Base-by-base conservation (phyloP, 2,113 vertebrate genomes). In the Alaudala cheleensis region DNA sequence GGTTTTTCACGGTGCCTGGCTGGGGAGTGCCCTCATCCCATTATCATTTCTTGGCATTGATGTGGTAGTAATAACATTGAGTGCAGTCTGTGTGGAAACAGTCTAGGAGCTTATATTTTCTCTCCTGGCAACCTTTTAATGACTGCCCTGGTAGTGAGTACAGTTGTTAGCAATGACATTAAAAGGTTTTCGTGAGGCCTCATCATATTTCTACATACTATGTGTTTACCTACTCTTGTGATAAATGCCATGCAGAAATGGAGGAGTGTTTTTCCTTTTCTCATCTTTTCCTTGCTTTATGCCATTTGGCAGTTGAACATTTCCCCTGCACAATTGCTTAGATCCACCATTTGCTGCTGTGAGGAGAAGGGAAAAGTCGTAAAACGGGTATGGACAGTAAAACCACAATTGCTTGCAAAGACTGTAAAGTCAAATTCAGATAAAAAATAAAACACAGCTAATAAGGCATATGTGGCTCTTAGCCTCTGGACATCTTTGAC, bases 61-160 rank as follows among this genome's bases (percentile, higher is more conserved):
- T 79, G 56, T 91, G 49, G 82, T 50, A 64, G 65, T 40, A 92
- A 87, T 78, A 93, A 86, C 64, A 57, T 4, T 10, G 51, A 58
- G 93, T 76, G 81, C 85, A 92, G 81, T 77, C 93, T 91, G 78
- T 66, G 88, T 19, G 45, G 93, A 96, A 96, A 86, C 72, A 45
- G 44, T 47, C 82, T 86, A 42, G 74, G 86, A 95, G 51, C 67
- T 86, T 86, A 26, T 34, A 50, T 67, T 83, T 73, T 77, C 34
- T 72, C 34, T 95, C 92, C 74, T 81, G 93, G 92, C 77, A 95
- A 95, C 91, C 73, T 89, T 66, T 96, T 96, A 96, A 94, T 95
- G 82, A 81, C 85, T 81, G 45, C 29, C 10, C 73, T 87, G 66
- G 64, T 73, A 67, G 67, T 66, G 17, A 74, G 37, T 53, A 17